Evolutionary conservation across 2,113 vertebrate genomes (phyloP).

Genomic region (Eleginops maclovinus): DNA sequence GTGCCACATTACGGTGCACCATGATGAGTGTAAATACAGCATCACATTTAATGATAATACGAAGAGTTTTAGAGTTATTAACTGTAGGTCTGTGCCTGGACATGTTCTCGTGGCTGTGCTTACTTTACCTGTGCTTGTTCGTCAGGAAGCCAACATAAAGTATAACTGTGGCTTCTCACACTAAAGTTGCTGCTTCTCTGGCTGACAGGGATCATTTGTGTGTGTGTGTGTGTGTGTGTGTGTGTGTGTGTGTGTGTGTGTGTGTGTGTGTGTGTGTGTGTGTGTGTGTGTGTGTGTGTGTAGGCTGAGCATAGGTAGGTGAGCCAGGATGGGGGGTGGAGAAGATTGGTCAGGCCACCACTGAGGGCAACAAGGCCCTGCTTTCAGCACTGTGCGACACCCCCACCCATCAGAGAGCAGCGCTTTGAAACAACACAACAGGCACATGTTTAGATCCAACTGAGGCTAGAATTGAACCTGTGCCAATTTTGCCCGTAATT

Average conservation of each 20-base stretch:
- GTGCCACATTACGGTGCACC: conserved; percentile 36
- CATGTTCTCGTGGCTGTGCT: conserved; percentile 54
- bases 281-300: no score
- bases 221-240: no score
- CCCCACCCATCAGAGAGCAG: conserved; percentile 27
- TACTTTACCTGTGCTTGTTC: conserved; percentile 42
- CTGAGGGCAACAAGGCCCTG: conserved; percentile 70
- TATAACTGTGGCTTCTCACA: conserved; percentile 48
- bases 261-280: no score
- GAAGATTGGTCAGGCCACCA: conserved; percentile 52
- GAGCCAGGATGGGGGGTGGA: conserved; percentile 41
- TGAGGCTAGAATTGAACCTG: not conserved
- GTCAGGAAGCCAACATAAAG: conserved; percentile 44
- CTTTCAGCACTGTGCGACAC: conserved; percentile 65
- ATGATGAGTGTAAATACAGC: conserved; percentile 41
- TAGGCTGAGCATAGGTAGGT: conserved; percentile 30
- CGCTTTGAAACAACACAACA: conserved; percentile 36
- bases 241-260: no score
- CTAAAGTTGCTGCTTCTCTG: conserved; percentile 59
- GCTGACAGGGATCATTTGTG: conserved; percentile 26
- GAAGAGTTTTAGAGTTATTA: conserved; percentile 50
- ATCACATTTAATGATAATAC: conserved; percentile 55
- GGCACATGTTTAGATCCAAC: conserved; percentile 32
- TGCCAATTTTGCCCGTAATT: conserved; percentile 7
- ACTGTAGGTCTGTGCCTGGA: conserved; percentile 44